Conservation (phyloP, 2,888 invertebrate species). For the Hoplodrina ambigua region DNA sequence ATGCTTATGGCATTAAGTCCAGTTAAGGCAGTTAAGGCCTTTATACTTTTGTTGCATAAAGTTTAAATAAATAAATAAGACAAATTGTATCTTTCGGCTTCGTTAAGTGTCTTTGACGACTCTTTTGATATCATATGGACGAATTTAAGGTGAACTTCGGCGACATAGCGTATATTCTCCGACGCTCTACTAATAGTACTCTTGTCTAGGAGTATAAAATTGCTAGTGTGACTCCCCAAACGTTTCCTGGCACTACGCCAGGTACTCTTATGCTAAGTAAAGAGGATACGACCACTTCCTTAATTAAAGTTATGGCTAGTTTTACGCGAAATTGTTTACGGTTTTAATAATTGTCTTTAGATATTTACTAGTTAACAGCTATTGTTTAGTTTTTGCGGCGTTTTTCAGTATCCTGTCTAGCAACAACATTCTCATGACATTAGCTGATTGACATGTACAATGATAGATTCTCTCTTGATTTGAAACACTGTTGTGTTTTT, state of each 20-base stretch:
- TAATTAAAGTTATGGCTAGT: conserved; percentile 38
- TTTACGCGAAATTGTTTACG: conserved; percentile 32
- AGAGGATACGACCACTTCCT: conserved; percentile 41
- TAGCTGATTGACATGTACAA: neutral
- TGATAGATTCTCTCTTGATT: neutral
- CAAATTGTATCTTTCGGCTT: too few species aligned
- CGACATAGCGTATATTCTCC: neutral
- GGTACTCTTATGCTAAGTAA: conserved; percentile 18
- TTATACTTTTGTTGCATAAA: too few species aligned
- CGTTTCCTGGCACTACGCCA: conserved; percentile 40
- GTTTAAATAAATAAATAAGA: too few species aligned
- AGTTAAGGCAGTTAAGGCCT: too few species aligned
- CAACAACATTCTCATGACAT: conserved; percentile 29
- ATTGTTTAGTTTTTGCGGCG: conserved; percentile 45
- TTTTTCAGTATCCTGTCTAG: conserved; percentile 42
- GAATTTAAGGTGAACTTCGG: neutral
- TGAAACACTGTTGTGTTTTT: neutral
- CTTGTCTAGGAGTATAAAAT: conserved; percentile 8
- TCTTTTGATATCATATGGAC: neutral
- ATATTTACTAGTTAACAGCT: conserved; percentile 15
- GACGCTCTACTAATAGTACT: conserved; percentile 2
- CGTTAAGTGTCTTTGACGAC: too few species aligned
- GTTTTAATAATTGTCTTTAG: conserved; percentile 18
- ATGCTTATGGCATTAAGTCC: too few species aligned
- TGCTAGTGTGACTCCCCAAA: conserved; percentile 5